Evolutionary conservation across 2,888 invertebrate genomes (phyloP), one percentile per base, ranked within the genome.

Genomic region (Tanaodytes sp.): DNA sequence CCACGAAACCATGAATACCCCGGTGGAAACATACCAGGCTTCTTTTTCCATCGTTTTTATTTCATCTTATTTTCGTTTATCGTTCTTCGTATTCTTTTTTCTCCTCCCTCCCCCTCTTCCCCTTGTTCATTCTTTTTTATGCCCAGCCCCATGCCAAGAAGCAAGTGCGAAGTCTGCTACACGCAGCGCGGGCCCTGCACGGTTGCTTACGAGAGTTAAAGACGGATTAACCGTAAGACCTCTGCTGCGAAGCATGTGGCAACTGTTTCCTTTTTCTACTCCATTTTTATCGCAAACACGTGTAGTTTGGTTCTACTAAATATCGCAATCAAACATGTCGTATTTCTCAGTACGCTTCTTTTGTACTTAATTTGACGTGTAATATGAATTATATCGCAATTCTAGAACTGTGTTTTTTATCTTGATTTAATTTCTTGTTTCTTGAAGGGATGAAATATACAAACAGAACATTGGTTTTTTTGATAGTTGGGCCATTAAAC

Each of bases 71-170:
- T 57, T 64, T 45, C 46, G 20, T 36, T 57, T 57, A 37, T 20
- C 27, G 12, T 39, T 33, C 40, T 23, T 8, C 4, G 15, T 37
- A 30, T 36, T 43, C 36, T 18, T 57, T 52, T 48, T 20, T 9
- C 9, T 48, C 18, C 16, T 48, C 37, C 31, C 9, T 27, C 27
- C 9, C n/a, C n/a, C n/a, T n/a, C n/a, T 27, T 27, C 9, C 27
- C 27, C 5, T 27, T 27, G 4, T 27, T 27, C 9, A 9, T 27
- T 27, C 27, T 27, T 27, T 27, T 65, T 52, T 45, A 18, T 75
- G 77, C 76, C 75, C 78, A 45, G 75, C 80, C 82, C 80, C 82
- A 82, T 80, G 80, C 80, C 73, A 79, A 80, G 82, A 52, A 75
- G 72, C 79, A 80, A 81, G 80, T 80, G 80, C 76, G 75, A 74